Conservation (phyloP, 1,140 invertebrate species). For the Meloidogyne exigua region DNA sequence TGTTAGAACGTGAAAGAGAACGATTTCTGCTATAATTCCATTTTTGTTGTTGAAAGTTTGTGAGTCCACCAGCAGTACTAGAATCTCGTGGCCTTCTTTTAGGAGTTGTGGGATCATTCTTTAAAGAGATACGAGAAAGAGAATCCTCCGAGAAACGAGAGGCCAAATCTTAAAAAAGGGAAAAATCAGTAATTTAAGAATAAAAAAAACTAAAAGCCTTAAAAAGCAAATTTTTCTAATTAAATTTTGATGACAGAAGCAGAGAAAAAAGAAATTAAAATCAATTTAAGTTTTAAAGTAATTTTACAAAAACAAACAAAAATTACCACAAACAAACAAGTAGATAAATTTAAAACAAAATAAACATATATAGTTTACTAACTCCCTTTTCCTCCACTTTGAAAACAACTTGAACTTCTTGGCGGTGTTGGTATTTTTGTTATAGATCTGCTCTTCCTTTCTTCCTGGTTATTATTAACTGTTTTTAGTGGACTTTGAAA, state of each 20-base stretch:
- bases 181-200: not conserved
- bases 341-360: slow-evolving; percentile 1
- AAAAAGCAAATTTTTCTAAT: not conserved
- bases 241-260: not conserved
- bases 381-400: slow-evolving; percentile 10
- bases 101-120: slow-evolving; percentile 8
- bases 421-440: not conserved
- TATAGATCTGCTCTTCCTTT: not conserved
- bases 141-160: slow-evolving; percentile 23
- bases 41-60: slow-evolving; percentile 10
- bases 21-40: slow-evolving; percentile 19
- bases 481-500: slow-evolving; percentile 20
- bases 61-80: slow-evolving; percentile 3
- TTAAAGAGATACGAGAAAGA: not conserved
- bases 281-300: too few relatives aligned
- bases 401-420: slow-evolving; percentile 14
- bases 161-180: slow-evolving; percentile 11
- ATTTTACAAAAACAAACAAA: too few relatives aligned
- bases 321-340: too few relatives aligned
- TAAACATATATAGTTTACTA: slow-evolving; percentile 2
- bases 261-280: too few relatives aligned
- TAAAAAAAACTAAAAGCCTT: not conserved
- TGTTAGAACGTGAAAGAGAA: slow-evolving; percentile 56
- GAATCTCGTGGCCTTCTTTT: slow-evolving; percentile 14
- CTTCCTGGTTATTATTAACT: slow-evolving; percentile 15